Evolutionary conservation across 2,113 vertebrate genomes (phyloP).

Genomic region (Heterochromis multidens): DNA sequence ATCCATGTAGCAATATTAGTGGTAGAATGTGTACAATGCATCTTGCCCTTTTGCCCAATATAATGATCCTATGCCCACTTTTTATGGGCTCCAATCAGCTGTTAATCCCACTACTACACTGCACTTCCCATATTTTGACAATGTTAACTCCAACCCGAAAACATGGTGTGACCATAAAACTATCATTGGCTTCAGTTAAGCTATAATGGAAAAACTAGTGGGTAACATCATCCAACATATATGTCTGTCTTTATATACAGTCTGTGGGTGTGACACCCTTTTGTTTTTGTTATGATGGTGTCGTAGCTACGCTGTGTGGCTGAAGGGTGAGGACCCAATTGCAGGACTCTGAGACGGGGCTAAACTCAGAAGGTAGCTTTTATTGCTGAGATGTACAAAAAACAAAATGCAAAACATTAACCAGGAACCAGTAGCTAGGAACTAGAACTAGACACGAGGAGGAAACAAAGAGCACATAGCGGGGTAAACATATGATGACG

Average conservation of each 20-base stretch:
- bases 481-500: no score
- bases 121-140: not conserved
- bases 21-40: not conserved
- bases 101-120: accelerated
- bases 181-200: not conserved
- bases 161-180: not conserved
- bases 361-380: no score
- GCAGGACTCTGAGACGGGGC: no score
- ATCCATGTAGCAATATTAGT: accelerated
- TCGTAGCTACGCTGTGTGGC: no score
- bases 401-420: no score
- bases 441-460: no score
- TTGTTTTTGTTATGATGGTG: no score
- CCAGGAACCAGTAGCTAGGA: no score
- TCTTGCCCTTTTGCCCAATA: not conserved
- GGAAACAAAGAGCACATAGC: no score
- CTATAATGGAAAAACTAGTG: not conserved
- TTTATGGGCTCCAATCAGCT: not conserved
- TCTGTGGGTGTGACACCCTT: not conserved
- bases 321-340: no score
- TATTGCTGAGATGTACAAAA: no score
- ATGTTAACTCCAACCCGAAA: not conserved
- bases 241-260: not conserved
- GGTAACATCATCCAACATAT: not conserved
- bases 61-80: not conserved